Evolutionary conservation across 2,888 invertebrate species (phyloP), one percentile per base, ranked within the genome.

Genomic region (Anticlea derivata): DNA sequence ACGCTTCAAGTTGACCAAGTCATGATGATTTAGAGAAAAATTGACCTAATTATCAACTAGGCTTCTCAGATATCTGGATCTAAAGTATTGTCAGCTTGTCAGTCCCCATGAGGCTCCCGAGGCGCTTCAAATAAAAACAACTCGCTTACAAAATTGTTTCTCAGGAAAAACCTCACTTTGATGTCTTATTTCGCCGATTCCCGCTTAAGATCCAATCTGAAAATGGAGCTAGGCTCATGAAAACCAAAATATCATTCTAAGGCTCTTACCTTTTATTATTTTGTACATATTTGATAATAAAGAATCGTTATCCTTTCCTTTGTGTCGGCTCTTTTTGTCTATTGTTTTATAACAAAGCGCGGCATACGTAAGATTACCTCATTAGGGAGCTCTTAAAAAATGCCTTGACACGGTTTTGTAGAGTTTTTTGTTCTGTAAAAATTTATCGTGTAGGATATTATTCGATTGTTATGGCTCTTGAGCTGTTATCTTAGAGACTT

Each of bases 261-360:
- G 31, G 39, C 44, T 55, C 44, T 52, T 52, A 57, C 31, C 49
- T 60, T 55, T 50, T 60, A 46, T 58, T 38, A 33, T 61, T 49
- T 35, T 58, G 43, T 66, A 63, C 58, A 65, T 68, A 57, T 64
- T 68, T 69, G 49, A 62, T 66, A 65, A 64, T 68, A 62, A 66
- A 67, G 57, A 60, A 55, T 40, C 49, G 55, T 55, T 62, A 55
- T 48, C 31, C 24, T 12, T 38, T 46, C 24, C 37, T 39, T 44
- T 53, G 38, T 37, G 30, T 24, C 12, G 8, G 23, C 13, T 43
- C 43, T 30, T 23, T 47, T 29, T 50, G 49, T 31, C 40, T 50
- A 47, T 47, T 53, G 50, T 57, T 50, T 43, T 34, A 37, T 26
- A 7, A 34, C 26, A 50, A 60, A 44, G 50, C 40, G 35, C n/a